A percentile compares a stretch with the other conserved stretches of the same genome.
Conservation (phyloP, 92 coral and sea anemone species). For the Parazoanthus atlanticus region DNA sequence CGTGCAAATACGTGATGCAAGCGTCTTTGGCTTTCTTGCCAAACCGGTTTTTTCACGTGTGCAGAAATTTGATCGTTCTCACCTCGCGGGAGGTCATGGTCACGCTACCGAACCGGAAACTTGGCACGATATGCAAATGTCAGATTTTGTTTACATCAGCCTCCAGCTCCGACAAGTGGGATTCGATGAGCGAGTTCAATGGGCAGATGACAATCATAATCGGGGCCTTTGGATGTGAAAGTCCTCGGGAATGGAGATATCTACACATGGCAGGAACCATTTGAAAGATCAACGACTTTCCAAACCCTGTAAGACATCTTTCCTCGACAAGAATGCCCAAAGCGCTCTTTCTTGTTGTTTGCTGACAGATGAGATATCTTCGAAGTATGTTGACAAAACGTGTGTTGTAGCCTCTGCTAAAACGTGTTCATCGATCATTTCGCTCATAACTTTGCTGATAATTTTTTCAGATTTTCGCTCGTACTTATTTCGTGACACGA, state of each 20-base stretch:
- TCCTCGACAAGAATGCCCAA: conserved; percentile 28
- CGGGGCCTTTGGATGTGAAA: conserved; percentile 25
- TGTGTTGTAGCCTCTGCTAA: background rate
- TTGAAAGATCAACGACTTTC: conserved; percentile 61
- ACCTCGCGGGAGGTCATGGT: too few species aligned
- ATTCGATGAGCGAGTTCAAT: conserved; percentile 34
- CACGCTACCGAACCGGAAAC: too few species aligned
- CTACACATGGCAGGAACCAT: conserved; percentile 49
- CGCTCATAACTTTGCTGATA: background rate
- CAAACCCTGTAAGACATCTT: conserved; percentile 57
- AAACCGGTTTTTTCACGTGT: too few species aligned
- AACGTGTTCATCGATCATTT: background rate
- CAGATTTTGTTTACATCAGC: too few species aligned
- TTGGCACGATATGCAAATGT: too few species aligned
- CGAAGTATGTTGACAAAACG: background rate
- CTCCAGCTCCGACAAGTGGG: conserved; percentile 1
- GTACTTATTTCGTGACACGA: too few species aligned
- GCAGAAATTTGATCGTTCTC: too few species aligned
- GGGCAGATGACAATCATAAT: conserved; percentile 56
- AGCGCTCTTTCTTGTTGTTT: conserved; percentile 36
- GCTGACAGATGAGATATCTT: conserved; percentile 9
- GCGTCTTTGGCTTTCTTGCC: too few species aligned
- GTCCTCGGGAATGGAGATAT: conserved; percentile 28
- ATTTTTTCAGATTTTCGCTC: too few species aligned
- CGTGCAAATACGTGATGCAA: too few species aligned